Evolutionary conservation across 2,888 invertebrate species (phyloP).

Genomic region (Prosapia bicincta): DNA sequence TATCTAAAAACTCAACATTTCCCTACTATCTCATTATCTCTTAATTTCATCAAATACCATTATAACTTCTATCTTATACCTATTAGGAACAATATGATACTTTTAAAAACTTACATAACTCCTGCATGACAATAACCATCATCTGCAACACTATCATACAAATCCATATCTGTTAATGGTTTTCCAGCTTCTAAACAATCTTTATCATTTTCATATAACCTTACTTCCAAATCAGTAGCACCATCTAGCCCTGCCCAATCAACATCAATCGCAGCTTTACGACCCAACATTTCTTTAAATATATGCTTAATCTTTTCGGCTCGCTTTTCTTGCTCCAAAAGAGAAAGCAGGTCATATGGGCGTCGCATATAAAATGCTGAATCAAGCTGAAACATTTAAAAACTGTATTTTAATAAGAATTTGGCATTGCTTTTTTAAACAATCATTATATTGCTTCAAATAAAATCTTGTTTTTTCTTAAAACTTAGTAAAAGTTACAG

Average conservation of each 20-base stretch:
- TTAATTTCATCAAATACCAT: no score
- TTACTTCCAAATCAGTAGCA: slow-evolving; percentile 58
- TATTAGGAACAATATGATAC: no score
- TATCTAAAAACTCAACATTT: no score
- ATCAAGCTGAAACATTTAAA: slow-evolving; percentile 55
- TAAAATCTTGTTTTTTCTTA: no score
- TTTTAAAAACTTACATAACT: slow-evolving; percentile 17
- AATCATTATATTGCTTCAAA: no score
- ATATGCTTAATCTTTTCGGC: slow-evolving; percentile 58
- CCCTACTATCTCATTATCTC: no score
- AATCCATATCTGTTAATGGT: slow-evolving; percentile 61
- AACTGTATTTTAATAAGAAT: no score
- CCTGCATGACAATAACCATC: slow-evolving; percentile 47
- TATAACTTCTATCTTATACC: no score
- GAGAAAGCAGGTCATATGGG: slow-evolving; percentile 69
- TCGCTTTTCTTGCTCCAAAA: slow-evolving; percentile 71
- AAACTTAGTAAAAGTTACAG: no score
- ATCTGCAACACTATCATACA: slow-evolving; percentile 59
- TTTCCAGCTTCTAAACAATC: slow-evolving; percentile 64
- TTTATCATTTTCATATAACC: slow-evolving; percentile 57
- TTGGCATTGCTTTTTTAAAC: no score
- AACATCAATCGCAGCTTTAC: slow-evolving; percentile 61
- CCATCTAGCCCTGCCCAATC: slow-evolving; percentile 56
- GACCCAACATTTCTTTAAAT: slow-evolving; percentile 59
- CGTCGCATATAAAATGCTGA: slow-evolving; percentile 68